Evolutionary conservation across 1,140 invertebrate species (phyloP).

Genomic region (Tetramorium alpestre): DNA sequence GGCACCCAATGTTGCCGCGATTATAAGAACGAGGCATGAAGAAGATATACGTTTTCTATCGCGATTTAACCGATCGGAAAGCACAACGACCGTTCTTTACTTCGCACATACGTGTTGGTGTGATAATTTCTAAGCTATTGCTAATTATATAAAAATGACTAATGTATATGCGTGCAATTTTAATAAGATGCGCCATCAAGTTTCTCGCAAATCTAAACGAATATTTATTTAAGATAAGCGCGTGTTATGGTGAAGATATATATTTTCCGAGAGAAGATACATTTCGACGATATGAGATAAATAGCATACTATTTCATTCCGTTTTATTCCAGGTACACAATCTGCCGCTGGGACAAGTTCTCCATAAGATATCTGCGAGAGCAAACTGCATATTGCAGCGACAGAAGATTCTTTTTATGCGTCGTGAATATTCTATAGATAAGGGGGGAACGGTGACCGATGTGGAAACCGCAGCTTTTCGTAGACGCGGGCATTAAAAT

Average conservation of each 20-base stretch:
- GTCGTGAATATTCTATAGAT: conserved; percentile 20
- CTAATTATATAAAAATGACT: conserved; percentile 13
- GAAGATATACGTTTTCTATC: background rate
- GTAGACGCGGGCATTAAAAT: conserved; percentile 30
- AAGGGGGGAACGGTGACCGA: background rate
- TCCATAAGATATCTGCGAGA: conserved; percentile 2
- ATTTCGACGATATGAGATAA: conserved; percentile 22
- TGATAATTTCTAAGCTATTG: background rate
- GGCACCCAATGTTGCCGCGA: background rate
- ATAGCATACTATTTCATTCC: conserved; percentile 38
- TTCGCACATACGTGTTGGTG: background rate
- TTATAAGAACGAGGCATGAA: conserved; percentile 24
- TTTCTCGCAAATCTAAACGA: background rate
- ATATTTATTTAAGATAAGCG: conserved; percentile 27
- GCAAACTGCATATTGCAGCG: conserved; percentile 2
- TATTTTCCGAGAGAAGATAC: conserved; percentile 9
- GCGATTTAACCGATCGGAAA: background rate
- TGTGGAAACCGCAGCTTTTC: background rate
- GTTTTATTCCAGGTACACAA: conserved; percentile 27
- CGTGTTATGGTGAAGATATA: background rate
- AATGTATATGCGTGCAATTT: background rate
- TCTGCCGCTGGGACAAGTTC: conserved; percentile 34
- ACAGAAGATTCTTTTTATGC: conserved; percentile 17
- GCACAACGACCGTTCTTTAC: background rate
- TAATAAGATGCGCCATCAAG: background rate